Evolutionary conservation across 2,888 invertebrate genomes (phyloP).

Genomic region (Euplexia lucipara): DNA sequence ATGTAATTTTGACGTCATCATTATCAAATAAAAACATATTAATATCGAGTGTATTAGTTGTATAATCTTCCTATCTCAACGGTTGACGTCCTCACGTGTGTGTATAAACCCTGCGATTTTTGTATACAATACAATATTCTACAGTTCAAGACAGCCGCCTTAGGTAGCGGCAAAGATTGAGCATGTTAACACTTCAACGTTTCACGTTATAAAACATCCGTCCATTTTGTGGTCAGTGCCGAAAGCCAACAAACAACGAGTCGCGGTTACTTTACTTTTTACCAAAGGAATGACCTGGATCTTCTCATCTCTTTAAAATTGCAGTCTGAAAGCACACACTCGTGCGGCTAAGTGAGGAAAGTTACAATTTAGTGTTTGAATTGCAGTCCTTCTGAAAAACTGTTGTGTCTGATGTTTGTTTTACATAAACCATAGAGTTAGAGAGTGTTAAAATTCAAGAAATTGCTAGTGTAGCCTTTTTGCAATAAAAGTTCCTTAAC

Average conservation of each 20-base stretch:
- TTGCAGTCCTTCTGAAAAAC: constrained; percentile 17
- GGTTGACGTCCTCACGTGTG: too few species aligned
- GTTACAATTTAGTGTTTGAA: constrained; percentile 26
- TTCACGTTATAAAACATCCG: not conserved
- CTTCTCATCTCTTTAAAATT: constrained; percentile 47
- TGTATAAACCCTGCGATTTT: too few species aligned
- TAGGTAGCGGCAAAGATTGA: not conserved
- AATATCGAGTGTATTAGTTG: not conserved
- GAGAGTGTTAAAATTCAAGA: not conserved
- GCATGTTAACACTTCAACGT: not conserved
- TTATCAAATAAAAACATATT: too few species aligned
- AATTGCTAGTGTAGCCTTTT: not conserved
- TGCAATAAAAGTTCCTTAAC: constrained; percentile 2
- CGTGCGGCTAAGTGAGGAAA: constrained; percentile 32
- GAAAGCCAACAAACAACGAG: constrained; percentile 24
- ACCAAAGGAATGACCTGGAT: constrained; percentile 46
- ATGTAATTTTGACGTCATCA: too few species aligned
- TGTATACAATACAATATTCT: too few species aligned
- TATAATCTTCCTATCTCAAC: too few species aligned
- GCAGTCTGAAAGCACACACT: constrained; percentile 31
- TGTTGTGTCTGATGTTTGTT: not conserved
- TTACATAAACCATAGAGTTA: not conserved
- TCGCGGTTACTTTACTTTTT: constrained; percentile 24
- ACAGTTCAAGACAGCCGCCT: too few species aligned
- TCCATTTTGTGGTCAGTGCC: constrained; percentile 16